Conservation (phyloP, 2,888 invertebrate genomes). For the Loripinus fragilis region DNA sequence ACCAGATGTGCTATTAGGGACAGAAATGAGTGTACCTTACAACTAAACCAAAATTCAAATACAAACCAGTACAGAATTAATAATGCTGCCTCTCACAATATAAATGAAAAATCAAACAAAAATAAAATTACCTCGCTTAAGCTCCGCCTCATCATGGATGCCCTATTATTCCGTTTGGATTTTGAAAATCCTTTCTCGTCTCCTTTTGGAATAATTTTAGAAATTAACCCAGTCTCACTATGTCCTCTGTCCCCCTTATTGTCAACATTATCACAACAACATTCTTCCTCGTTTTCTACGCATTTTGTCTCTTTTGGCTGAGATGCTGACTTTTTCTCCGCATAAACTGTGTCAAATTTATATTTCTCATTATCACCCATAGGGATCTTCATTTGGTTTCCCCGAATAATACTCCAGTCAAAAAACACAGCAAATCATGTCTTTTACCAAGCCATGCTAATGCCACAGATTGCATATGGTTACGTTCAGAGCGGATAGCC, state of each 20-base stretch:
- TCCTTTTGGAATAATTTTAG: not conserved
- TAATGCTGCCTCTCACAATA: too few relatives aligned
- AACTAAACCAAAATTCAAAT: too few relatives aligned
- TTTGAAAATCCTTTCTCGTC: not conserved
- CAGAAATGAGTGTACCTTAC: too few relatives aligned
- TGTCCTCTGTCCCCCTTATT: not conserved
- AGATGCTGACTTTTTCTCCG: not conserved
- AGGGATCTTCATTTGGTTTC: constrained; percentile 23
- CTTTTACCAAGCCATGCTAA: not conserved
- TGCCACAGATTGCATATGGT: not conserved
- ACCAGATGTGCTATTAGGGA: too few relatives aligned
- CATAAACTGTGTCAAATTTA: not conserved
- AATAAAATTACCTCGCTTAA: constrained; percentile 17
- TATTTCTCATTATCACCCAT: constrained; percentile 21
- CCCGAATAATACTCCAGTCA: not conserved
- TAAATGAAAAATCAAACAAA: not conserved
- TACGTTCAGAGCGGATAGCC: too few relatives aligned
- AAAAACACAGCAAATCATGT: not conserved
- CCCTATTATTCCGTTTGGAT: not conserved
- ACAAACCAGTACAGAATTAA: too few relatives aligned
- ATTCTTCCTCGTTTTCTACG: not conserved
- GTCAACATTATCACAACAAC: not conserved
- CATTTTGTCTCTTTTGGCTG: not conserved
- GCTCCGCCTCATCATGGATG: constrained; percentile 10
- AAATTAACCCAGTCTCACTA: not conserved